Conservation (phyloP, 1,140 invertebrate genomes). For the Arion vulgaris region DNA sequence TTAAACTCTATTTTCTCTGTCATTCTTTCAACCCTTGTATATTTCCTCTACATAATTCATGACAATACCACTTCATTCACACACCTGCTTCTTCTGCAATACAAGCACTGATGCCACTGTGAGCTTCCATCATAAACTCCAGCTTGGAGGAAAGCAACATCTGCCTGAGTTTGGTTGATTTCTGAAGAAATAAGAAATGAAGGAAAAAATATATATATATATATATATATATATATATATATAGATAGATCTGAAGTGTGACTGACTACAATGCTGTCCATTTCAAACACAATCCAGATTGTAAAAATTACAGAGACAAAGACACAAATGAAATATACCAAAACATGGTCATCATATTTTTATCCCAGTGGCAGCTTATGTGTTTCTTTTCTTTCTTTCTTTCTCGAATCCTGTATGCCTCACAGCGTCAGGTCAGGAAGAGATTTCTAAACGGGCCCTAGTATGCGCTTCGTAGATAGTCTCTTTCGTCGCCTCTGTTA, state of each 20-base stretch:
- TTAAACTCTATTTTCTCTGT: neutral
- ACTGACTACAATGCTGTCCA: too few species aligned
- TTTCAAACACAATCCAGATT: neutral
- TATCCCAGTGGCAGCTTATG: too few species aligned
- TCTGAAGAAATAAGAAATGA: constrained; percentile 51
- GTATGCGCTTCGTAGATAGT: too few species aligned
- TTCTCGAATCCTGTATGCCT: too few species aligned
- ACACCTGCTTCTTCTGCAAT: constrained; percentile 74
- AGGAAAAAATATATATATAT: constrained; percentile 1
- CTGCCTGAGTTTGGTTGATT: constrained; percentile 71
- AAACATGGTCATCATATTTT: too few species aligned
- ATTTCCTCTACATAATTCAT: too few species aligned
- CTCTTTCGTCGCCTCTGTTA: too few species aligned
- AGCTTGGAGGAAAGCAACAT: constrained; percentile 71
- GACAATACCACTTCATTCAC: too few species aligned
- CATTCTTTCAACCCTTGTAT: too few species aligned
- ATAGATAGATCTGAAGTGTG: neutral
- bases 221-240: neutral
- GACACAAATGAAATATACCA: neutral
- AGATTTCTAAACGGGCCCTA: too few species aligned
- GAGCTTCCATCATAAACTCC: constrained; percentile 75
- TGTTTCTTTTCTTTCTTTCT: too few species aligned
- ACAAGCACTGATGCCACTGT: constrained; percentile 73
- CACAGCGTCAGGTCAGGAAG: too few species aligned
- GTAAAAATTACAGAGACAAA: neutral